Evolutionary conservation across 2,888 invertebrate species (phyloP).

Genomic region (Sabellastarte sp.): DNA sequence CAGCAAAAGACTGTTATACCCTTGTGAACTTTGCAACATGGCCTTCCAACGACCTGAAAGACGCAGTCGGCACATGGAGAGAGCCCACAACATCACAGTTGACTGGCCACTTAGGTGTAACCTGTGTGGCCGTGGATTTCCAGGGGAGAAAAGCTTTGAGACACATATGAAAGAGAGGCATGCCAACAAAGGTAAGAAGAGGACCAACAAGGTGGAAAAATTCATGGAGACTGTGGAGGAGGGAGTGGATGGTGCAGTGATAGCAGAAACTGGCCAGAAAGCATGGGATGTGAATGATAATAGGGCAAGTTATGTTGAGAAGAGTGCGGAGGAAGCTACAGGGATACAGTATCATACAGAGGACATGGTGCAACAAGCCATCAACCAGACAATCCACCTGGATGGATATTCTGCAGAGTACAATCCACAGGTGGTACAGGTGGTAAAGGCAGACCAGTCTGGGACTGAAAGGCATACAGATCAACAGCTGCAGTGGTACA

Average conservation of each 20-base stretch:
- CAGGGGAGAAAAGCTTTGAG: conserved; percentile 21
- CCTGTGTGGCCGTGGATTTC: conserved; percentile 22
- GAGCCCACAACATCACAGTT: conserved; percentile 11
- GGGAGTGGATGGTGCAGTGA: no score
- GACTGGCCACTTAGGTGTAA: conserved; percentile 18
- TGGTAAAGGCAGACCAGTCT: no score
- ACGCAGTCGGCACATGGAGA: conserved; percentile 23
- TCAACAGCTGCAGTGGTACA: neutral
- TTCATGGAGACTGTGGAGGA: no score
- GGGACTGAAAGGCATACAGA: no score
- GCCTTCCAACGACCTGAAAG: conserved; percentile 23
- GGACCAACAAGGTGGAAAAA: neutral
- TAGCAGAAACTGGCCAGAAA: neutral
- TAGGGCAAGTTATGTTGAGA: neutral
- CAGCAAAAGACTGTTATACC: conserved; percentile 19
- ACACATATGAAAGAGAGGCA: conserved; percentile 19
- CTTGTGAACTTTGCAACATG: conserved; percentile 14
- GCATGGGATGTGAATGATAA: neutral
- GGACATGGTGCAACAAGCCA: neutral
- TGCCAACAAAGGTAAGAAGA: neutral
- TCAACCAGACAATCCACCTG: neutral
- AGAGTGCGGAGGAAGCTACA: neutral
- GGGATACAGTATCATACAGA: neutral
- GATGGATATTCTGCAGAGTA: no score
- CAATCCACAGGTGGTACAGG: no score